A percentile compares a stretch with the other conserved stretches of the same genome.
Conservation (phyloP, 2,888 invertebrate species). For the Scaeva pyrastri region DNA sequence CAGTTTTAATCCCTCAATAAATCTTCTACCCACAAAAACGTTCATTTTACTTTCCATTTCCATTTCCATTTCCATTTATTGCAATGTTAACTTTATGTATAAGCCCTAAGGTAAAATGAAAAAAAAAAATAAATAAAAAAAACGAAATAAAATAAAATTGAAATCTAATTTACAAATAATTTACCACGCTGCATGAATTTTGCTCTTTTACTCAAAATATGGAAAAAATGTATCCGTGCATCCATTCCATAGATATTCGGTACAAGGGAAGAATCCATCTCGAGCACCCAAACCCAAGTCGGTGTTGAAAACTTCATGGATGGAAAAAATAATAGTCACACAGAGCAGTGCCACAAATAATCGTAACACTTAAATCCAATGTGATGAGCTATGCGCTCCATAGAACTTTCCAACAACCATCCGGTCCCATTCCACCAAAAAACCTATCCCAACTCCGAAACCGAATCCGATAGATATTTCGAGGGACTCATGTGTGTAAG, state of each 20-base stretch:
- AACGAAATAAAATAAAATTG: slow-evolving; percentile 34
- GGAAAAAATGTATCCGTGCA: background rate
- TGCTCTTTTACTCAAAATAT: slow-evolving; percentile 15
- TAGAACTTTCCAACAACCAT: slow-evolving; percentile 25
- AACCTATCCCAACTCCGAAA: background rate
- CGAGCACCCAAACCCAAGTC: background rate
- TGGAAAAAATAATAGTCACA: slow-evolving; percentile 36
- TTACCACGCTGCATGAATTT: slow-evolving; percentile 37
- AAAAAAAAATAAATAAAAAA: slow-evolving; percentile 9
- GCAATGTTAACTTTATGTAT: background rate
- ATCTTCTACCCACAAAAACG: background rate
- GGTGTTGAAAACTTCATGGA: slow-evolving; percentile 37
- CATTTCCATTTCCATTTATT: background rate
- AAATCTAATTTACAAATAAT: slow-evolving; percentile 70
- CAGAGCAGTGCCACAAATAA: slow-evolving; percentile 51
- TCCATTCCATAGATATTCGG: background rate
- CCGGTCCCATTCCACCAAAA: background rate
- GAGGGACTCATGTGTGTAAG: slow-evolving; percentile 35
- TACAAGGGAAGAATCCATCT: slow-evolving; percentile 7
- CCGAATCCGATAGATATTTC: slow-evolving; percentile 20
- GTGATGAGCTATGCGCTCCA: slow-evolving; percentile 68
- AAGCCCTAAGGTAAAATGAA: background rate
- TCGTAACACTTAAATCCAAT: slow-evolving; percentile 72
- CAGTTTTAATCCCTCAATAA: slow-evolving; percentile 25
- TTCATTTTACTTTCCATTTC: background rate